Conservation (phyloP, 2,113 vertebrate species). For the Anser brachyrhynchus region DNA sequence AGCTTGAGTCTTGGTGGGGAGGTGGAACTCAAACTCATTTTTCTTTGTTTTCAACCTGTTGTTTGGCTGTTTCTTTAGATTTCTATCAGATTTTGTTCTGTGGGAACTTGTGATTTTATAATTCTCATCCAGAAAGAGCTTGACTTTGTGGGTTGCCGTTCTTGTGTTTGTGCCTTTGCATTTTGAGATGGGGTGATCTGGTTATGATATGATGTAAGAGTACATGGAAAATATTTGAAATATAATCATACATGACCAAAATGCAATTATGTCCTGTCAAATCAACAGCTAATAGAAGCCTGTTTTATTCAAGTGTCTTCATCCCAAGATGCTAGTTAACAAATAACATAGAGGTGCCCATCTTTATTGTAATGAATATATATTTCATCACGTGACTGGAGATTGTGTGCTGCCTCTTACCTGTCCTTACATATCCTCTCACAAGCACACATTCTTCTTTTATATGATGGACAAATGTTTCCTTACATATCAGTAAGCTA, state of each 20-base stretch:
- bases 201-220: not conserved
- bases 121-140: not conserved
- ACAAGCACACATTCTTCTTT: not conserved
- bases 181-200: not conserved
- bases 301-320: not conserved
- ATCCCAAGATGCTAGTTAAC: not conserved
- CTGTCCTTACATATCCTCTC: not conserved
- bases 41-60: not conserved
- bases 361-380: not conserved
- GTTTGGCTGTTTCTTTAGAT: not conserved
- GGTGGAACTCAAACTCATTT: not conserved
- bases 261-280: not conserved
- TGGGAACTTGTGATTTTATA: not conserved
- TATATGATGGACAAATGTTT: no score
- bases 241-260: not conserved
- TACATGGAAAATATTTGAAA: not conserved
- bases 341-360: rapidly evolving
- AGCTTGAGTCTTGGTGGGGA: not conserved
- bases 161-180: not conserved
- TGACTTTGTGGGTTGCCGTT: not conserved
- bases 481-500: not conserved
- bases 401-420: not conserved
- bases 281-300: not conserved
- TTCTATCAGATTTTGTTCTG: not conserved
- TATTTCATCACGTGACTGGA: rapidly evolving